Conservation (phyloP, 2,113 vertebrate species). For the Chrysemys picta region DNA sequence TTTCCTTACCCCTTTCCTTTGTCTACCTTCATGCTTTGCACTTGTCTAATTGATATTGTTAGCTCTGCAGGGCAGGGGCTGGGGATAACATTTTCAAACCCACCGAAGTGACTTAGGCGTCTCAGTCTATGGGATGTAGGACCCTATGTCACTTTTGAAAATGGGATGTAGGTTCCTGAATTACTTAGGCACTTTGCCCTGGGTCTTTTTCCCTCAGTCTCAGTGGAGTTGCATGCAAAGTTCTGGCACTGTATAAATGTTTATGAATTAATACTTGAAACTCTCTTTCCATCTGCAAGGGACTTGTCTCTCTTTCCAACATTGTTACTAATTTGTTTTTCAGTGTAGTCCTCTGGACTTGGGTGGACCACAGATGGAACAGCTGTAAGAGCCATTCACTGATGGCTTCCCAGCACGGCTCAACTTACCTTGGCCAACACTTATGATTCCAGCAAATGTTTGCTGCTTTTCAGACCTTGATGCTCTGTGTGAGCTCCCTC, state of each 20-base stretch:
- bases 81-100: background rate
- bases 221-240: background rate
- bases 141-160: background rate
- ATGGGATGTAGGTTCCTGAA: background rate
- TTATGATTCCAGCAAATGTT: background rate
- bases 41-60: background rate
- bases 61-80: background rate
- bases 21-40: background rate
- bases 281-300: constrained; percentile 54
- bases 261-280: background rate
- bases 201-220: background rate
- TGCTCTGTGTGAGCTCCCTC: constrained; percentile 43
- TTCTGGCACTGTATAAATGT: background rate
- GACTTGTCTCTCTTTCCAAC: background rate
- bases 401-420: background rate
- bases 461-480: constrained; percentile 24
- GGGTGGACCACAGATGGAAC: background rate
- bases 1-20: background rate
- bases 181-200: background rate
- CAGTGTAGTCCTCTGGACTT: background rate
- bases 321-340: background rate
- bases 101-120: background rate
- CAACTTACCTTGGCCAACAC: background rate
- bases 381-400: constrained; percentile 41
- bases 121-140: background rate